phyloP scores from a whole-genome alignment of 2,113 vertebrate genomes.

The Stomatorhinus ivindoensis region DNA sequence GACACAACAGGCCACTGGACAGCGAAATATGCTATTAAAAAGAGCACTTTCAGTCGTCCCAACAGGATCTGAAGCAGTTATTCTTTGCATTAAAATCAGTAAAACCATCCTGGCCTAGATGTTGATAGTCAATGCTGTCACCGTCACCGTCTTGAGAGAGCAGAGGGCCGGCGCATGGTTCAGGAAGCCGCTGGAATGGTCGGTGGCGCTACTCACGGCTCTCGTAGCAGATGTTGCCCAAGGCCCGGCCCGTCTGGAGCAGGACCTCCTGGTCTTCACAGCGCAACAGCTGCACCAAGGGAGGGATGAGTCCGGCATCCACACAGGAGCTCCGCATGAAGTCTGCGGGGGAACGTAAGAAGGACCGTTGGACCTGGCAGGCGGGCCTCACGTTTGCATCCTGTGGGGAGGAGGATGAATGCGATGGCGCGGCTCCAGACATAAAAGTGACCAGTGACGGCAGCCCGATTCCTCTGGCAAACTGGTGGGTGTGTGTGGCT shows the following conservation, averaged over 20 bases:
- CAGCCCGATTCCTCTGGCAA: not conserved
- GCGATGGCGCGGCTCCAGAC: not conserved
- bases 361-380: not conserved
- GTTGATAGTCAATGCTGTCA: not conserved
- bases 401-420: not conserved
- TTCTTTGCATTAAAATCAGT: not conserved
- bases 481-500: not conserved
- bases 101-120: not conserved
- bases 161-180: not conserved
- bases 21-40: not conserved
- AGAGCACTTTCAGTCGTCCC: not conserved
- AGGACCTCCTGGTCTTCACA: conserved; percentile 90
- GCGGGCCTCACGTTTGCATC: not conserved
- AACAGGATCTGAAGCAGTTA: not conserved
- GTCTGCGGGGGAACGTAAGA: conserved; percentile 57
- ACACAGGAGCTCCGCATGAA: conserved; percentile 90
- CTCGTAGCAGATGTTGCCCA: conserved; percentile 98
- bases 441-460: not conserved
- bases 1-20: no score
- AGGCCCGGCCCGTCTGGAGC: conserved; percentile 90
- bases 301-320: conserved; percentile 84
- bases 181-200: not conserved
- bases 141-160: not conserved
- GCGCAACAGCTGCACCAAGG: conserved; percentile 82
- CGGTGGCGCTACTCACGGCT: conserved; percentile 79